These are phyloP conservation scores for Melanostoma scalare DNA, from an alignment of 2,888 invertebrate genomes.

Conservation along the genomic window DNA sequence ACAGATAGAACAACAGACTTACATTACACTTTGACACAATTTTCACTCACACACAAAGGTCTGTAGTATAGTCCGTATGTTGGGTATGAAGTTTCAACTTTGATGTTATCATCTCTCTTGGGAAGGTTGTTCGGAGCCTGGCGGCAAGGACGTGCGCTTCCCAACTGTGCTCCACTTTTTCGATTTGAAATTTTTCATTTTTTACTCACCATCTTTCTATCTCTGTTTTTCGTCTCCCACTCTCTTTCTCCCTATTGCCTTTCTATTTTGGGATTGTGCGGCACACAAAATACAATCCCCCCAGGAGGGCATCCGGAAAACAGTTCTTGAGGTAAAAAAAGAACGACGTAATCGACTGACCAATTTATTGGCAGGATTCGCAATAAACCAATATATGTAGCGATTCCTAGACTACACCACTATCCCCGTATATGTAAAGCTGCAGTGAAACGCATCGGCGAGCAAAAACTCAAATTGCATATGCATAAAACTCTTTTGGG, in stretches of 20 bases:
- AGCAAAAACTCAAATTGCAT: constrained; percentile 26
- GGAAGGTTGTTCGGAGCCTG: constrained; percentile 39
- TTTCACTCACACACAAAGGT: constrained; percentile 36
- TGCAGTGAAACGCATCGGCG: background rate
- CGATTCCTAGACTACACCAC: no score
- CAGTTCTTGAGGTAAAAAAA: constrained; percentile 13
- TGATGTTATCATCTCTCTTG: constrained; percentile 43
- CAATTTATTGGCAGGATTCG: constrained; percentile 66
- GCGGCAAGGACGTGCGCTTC: constrained; percentile 45
- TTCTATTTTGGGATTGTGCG: constrained; percentile 4
- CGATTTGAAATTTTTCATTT: constrained; percentile 23
- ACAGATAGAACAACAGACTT: constrained; percentile 50
- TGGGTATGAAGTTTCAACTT: constrained; percentile 42
- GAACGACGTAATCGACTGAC: constrained; percentile 55
- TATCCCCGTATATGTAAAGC: no score
- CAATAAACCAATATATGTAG: constrained; percentile 48
- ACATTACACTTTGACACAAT: constrained; percentile 67
- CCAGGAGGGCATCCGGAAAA: constrained; percentile 18
- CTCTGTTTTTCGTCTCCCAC: no score
- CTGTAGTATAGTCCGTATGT: background rate
- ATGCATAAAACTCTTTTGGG: constrained; percentile 35
- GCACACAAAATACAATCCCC: constrained; percentile 7
- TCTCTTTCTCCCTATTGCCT: no score
- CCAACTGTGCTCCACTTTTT: constrained; percentile 28
- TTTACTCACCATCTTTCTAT: background rate